Evolutionary conservation across 1,140 invertebrate genomes (phyloP), one percentile per base, ranked within the genome.

Genomic region (Stratiolaelaps scimitus): DNA sequence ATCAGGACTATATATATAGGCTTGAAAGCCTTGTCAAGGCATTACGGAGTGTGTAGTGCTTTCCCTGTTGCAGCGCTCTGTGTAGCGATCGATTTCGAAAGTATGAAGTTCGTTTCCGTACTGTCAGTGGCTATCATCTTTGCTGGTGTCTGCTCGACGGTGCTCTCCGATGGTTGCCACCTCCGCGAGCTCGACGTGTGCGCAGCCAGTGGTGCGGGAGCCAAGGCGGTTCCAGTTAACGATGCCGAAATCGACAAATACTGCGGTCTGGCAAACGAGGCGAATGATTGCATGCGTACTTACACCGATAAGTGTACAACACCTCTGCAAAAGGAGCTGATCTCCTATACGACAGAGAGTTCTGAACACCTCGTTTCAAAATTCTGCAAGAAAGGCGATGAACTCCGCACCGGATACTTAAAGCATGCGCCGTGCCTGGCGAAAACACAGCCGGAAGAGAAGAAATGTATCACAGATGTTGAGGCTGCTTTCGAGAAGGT

Each of bases 271-370:
- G 71, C 53, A 17, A 65, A 68, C 1, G 69, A 67, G 70, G 23
- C 67, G 65, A 1, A 48, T 71, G 66, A 69, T 71, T 73, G 72
- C 44, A 26, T 70, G 10, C 69, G 68, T 47, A 68, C 67, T 20
- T 73, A 70, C 67, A 67, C 71, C 1, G 70, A 67, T 40, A 73
- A 72, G 43, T 73, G 72, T 67, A 70, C 67, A 45, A 73, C 72
- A 7, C 72, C 72, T 26, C 44, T 73, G 10, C 72, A 73, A 64
- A 67, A 65, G 44, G 71, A 73, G 68, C 30, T 73, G 40, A 67
- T 72, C n/a, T 66, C 71, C 29, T 69, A 71, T 15, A 65, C 68
- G 7, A 43, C 66, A 28, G 71, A 73, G 60, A 66, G 70, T 44
- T 68, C 72, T 20, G 19, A 64, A 19, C 47, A 68, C 10, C 70